phyloP scores from a whole-genome alignment of 2,113 vertebrate species.

The Ellobius talpinus region DNA sequence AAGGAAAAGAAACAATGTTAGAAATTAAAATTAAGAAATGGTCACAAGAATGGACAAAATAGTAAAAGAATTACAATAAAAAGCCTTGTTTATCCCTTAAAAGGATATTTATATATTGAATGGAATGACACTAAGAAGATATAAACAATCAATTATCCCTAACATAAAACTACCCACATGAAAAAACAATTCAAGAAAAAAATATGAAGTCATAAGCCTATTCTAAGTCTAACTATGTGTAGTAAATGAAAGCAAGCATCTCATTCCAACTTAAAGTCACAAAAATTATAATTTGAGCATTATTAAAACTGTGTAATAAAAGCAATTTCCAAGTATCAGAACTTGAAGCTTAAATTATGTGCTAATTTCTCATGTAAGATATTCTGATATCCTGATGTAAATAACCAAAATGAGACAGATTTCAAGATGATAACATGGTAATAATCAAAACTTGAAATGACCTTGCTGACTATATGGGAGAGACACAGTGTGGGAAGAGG shows the following conservation, averaged over 20 bases:
- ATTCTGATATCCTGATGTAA: neutral
- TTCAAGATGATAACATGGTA: neutral
- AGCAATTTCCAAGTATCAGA: neutral
- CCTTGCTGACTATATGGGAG: neutral
- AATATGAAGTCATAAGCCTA: neutral
- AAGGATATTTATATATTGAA: neutral
- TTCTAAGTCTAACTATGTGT: neutral
- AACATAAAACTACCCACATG: neutral
- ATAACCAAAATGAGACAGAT: neutral
- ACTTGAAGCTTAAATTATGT: neutral
- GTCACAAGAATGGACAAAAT: neutral
- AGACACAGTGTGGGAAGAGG: too few species aligned
- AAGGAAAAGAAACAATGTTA: neutral
- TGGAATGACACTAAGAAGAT: neutral
- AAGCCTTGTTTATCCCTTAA: neutral
- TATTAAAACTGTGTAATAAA: slow-evolving; percentile 23
- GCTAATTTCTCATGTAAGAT: neutral
- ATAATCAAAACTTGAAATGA: neutral
- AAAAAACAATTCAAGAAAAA: neutral
- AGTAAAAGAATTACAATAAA: neutral
- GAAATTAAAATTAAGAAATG: neutral
- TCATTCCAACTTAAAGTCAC: neutral
- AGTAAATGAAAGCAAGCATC: neutral
- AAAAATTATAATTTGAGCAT: neutral
- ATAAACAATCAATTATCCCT: neutral